These are phyloP conservation scores for Orthonyx spaldingii DNA, from an alignment of 2,113 vertebrate genomes.

Conservation along the genomic window DNA sequence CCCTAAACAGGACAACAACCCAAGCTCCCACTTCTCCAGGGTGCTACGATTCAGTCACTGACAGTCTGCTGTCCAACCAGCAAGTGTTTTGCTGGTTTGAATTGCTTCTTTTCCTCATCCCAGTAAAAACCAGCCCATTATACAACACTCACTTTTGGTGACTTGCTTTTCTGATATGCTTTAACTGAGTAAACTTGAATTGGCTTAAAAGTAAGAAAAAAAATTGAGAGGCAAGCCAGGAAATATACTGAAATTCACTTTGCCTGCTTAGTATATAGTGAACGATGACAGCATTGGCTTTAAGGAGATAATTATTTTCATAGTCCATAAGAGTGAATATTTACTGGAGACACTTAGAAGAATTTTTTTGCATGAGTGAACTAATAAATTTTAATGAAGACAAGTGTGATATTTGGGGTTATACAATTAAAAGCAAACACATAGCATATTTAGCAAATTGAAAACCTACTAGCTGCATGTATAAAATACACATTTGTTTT, in stretches of 20 bases:
- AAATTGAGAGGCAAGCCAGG: neutral
- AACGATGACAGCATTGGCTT: neutral
- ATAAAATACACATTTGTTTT: neutral
- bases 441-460: neutral
- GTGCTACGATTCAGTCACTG: rapidly evolving
- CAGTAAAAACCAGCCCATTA: neutral
- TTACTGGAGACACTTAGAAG: conserved; percentile 14
- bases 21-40: neutral
- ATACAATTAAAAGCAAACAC: conserved; percentile 31
- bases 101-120: neutral
- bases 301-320: conserved; percentile 35
- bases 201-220: neutral
- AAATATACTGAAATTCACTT: neutral
- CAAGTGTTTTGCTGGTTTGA: neutral
- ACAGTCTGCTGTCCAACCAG: neutral
- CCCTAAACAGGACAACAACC: neutral
- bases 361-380: neutral
- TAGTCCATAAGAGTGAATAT: conserved; percentile 8
- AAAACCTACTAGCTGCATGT: neutral
- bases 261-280: neutral
- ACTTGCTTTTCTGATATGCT: neutral
- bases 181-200: neutral
- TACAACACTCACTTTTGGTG: neutral
- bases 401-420: neutral
- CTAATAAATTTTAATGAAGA: conserved; percentile 41